Percentiles rank a stretch among this genome's conserved stretches.
Conservation (phyloP, 2,113 vertebrate species). For the Sardina pilchardus region DNA sequence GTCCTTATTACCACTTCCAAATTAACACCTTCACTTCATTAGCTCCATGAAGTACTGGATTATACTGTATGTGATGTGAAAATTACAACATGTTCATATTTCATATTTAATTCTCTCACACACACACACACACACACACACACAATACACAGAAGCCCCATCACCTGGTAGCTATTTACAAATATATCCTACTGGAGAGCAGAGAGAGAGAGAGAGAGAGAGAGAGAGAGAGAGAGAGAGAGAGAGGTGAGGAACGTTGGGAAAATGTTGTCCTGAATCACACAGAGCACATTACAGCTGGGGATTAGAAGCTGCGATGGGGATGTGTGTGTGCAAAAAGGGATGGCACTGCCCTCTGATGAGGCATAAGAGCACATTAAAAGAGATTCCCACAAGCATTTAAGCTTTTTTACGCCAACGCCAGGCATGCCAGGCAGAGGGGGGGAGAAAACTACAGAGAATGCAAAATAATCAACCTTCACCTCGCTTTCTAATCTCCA, state of each 20-base stretch:
- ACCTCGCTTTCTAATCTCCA: conserved; percentile 64
- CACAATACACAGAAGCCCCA: background rate
- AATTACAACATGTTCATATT: background rate
- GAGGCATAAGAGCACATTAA: conserved; percentile 48
- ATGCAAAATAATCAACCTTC: conserved; percentile 65
- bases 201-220: background rate
- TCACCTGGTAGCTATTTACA: background rate
- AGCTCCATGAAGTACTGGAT: background rate
- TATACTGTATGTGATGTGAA: background rate
- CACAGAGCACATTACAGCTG: conserved; percentile 41
- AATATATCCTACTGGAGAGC: background rate
- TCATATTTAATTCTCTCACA: too few relatives aligned
- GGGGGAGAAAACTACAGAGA: conserved; percentile 51
- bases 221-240: background rate
- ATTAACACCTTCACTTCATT: background rate
- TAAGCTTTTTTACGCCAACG: conserved; percentile 54
- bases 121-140: background rate
- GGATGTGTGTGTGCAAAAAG: conserved; percentile 39
- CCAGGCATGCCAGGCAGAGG: conserved; percentile 32
- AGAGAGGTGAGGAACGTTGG: background rate
- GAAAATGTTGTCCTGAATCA: conserved; percentile 41
- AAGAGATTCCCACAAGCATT: conserved; percentile 51
- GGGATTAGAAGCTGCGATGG: conserved; percentile 31
- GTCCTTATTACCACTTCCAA: background rate
- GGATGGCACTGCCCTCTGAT: conserved; percentile 45